Percentiles rank a stretch among this genome's conserved stretches.
These are phyloP conservation scores for Sycophila texana DNA, from an alignment of 2,888 invertebrate genomes.

Conservation along the genomic window DNA sequence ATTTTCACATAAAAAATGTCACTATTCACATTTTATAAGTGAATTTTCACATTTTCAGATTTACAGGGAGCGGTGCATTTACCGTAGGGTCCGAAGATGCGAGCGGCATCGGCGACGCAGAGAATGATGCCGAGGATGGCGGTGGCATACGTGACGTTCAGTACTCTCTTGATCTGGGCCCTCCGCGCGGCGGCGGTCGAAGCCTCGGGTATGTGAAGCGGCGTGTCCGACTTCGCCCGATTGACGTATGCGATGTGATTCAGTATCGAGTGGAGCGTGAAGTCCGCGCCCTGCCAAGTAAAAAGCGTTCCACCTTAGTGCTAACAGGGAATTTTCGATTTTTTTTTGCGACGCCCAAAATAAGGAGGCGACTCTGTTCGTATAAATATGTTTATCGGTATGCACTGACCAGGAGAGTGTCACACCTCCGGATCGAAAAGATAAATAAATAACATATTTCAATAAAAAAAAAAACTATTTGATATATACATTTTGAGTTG, in stretches of 20 bases:
- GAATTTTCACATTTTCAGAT: no score
- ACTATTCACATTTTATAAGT: no score
- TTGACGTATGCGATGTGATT: slow-evolving; percentile 79
- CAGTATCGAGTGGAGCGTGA: slow-evolving; percentile 77
- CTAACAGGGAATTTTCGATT: no score
- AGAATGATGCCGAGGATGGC: slow-evolving; percentile 77
- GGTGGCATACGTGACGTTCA: slow-evolving; percentile 77
- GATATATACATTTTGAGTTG: no score
- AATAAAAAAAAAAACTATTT: no score
- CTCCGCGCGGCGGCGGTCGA: slow-evolving; percentile 69
- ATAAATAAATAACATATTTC: no score
- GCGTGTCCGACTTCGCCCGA: slow-evolving; percentile 73
- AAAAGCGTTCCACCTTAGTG: slow-evolving; percentile 11
- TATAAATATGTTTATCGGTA: background rate
- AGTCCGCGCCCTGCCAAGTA: slow-evolving; percentile 69
- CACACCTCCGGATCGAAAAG: no score
- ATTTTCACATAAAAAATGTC: no score
- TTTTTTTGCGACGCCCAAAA: no score
- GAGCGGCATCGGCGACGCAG: slow-evolving; percentile 76
- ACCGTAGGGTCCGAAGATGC: slow-evolving; percentile 78
- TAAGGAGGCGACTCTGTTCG: background rate
- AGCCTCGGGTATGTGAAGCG: slow-evolving; percentile 70
- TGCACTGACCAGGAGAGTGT: no score
- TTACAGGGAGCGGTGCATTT: slow-evolving; percentile 46
- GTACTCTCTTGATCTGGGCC: slow-evolving; percentile 76